Evolutionary conservation across 2,113 vertebrate species (phyloP), one percentile per base, ranked within the genome.

Genomic region (Oryzias melastigma): DNA sequence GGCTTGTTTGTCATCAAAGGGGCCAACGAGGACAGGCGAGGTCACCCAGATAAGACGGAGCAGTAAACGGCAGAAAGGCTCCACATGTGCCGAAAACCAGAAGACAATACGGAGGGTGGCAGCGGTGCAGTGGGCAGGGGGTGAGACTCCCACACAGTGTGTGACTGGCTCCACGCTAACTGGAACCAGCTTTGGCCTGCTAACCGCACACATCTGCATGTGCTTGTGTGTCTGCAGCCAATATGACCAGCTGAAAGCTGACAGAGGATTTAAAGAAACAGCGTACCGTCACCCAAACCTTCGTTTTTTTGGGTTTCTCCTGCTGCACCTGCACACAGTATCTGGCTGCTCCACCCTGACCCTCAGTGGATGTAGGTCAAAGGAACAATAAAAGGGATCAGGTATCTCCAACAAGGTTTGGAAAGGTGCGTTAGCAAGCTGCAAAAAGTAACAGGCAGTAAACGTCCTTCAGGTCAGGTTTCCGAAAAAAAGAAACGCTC

Each of bases 121-220:
- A 88, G 87, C 2, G 22, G 22, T 3, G 22, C 22, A 22, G 10
- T 66, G 84, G 85, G 85, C 78, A 70, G 87, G 81, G 87, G 87
- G 83, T 88, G 75, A 74, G 77, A 85, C 88, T 80, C 87, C 85
- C 86, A 87, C 78, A 87, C 89, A 88, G 85, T 83, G 85, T 83
- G 85, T 76, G 83, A 74, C 86, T 85, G 90, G 86, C 90, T 91
- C 89, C 90, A 83, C 62, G 68, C 62, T 91, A 91, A 91, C 87
- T 89, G 71, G 74, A 91, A 92, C 80, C 91, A 92, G 91, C 77
- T 85, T 82, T 56, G 68, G 68, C 76, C 77, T 73, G 61, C 75
- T 89, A 92, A 91, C 85, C 80, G 82, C 85, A 80, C 48, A 84
- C 87, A 89, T 87, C 67, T 91, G 86, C 83, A 62, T 53, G 51